phyloP scores from a whole-genome alignment of 2,113 vertebrate genomes.

The Vicugna pacos region DNA sequence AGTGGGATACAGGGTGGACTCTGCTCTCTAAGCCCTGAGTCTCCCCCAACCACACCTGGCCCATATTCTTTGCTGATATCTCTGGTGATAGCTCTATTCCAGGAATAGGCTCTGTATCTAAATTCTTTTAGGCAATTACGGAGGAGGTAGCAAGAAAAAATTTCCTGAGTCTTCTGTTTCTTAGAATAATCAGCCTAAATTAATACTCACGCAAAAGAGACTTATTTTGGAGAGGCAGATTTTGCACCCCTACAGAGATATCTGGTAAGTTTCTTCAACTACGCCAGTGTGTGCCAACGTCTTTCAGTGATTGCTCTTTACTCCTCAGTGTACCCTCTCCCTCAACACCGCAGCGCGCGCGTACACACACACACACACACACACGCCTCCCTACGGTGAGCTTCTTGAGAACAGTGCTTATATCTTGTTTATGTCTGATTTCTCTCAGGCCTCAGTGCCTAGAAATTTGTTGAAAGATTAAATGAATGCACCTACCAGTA shows the following conservation, averaged over 20 bases:
- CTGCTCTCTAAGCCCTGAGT: background rate
- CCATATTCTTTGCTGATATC: background rate
- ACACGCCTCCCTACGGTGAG: background rate
- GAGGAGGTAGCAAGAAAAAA: too few species aligned
- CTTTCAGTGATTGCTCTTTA: background rate
- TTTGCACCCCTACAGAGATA: background rate
- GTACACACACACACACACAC: background rate
- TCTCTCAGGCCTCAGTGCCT: background rate
- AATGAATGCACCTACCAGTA: background rate
- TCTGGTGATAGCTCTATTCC: background rate
- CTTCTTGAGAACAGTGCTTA: background rate
- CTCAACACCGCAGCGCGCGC: background rate
- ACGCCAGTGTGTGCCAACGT: fast-evolving
- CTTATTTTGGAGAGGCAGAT: background rate
- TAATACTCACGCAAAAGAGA: background rate
- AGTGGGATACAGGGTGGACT: background rate
- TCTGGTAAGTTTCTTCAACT: background rate
- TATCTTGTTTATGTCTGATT: background rate
- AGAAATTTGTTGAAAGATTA: background rate
- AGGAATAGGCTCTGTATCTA: background rate
- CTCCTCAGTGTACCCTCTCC: background rate
- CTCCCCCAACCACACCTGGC: background rate
- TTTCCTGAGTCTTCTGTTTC: background rate
- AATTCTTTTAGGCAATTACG: too few species aligned
- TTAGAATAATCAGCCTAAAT: background rate